Percentiles rank a stretch among this genome's conserved stretches.
Conservation (phyloP, 2,113 vertebrate species). For the Synodontis membranacea region DNA sequence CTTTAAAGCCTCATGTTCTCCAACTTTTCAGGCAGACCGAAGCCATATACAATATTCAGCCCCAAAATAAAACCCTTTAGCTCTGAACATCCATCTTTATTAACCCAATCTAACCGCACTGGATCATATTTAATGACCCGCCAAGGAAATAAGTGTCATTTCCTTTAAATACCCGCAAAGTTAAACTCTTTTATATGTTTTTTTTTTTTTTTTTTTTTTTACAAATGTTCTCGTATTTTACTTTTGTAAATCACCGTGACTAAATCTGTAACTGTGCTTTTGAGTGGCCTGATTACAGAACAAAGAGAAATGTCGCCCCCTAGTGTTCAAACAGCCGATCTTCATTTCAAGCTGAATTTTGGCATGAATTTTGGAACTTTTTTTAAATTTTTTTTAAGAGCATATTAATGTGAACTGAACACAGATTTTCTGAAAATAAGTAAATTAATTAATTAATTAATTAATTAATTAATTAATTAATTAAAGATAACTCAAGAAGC, state of each 20-base stretch:
- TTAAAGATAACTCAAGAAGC: too few species aligned
- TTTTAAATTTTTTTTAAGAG: too few species aligned
- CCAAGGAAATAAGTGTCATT: background rate
- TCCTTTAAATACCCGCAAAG: background rate
- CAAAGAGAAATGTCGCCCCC: constrained; percentile 14
- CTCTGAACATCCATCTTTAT: background rate
- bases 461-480: too few species aligned
- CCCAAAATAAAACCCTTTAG: background rate
- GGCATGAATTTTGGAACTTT: too few species aligned
- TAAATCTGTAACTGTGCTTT: background rate
- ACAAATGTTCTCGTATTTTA: too few species aligned
- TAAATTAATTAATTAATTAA: too few species aligned
- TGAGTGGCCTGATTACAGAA: background rate
- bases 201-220: background rate
- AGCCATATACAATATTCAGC: background rate
- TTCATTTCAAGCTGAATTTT: background rate
- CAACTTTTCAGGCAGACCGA: background rate
- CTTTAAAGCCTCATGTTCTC: background rate
- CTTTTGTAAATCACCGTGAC: background rate
- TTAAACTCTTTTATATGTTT: background rate
- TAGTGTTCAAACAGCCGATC: background rate
- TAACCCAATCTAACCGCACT: background rate
- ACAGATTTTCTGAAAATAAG: background rate
- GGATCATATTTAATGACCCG: background rate
- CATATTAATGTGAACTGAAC: too few species aligned